Conservation (phyloP, 2,113 vertebrate species). For the Steatornis caripensis region DNA sequence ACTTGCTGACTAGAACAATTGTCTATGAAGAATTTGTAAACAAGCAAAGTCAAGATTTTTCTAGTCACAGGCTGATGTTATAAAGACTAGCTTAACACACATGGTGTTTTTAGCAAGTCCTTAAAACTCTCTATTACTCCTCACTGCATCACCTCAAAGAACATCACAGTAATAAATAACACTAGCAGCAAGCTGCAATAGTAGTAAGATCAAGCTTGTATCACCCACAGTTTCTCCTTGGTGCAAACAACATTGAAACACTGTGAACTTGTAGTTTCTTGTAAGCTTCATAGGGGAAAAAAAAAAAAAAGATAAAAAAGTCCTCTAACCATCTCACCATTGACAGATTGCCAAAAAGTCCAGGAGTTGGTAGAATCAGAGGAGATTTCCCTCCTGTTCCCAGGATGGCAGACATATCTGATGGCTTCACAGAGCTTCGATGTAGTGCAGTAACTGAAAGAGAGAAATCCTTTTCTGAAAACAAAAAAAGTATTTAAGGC, state of each 20-base stretch:
- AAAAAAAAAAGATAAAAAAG: background rate
- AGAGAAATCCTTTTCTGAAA: background rate
- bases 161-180: background rate
- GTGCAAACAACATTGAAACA: background rate
- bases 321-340: conserved; percentile 67
- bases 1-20: background rate
- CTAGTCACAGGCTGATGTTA: background rate
- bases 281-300: background rate
- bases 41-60: background rate
- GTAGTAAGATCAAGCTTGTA: background rate
- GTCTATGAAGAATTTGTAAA: background rate
- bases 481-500: background rate
- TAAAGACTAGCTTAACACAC: background rate
- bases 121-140: background rate
- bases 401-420: conserved; percentile 76
- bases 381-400: conserved; percentile 73
- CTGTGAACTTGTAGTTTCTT: background rate
- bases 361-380: conserved; percentile 68
- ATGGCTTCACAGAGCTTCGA: conserved; percentile 68
- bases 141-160: background rate
- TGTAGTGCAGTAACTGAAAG: conserved; percentile 66
- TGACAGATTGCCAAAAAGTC: conserved; percentile 67
- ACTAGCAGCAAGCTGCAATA: background rate
- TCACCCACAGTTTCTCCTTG: background rate
- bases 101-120: background rate